Conservation (phyloP, 1,140 invertebrate genomes). For the Diachasma alloeum region DNA sequence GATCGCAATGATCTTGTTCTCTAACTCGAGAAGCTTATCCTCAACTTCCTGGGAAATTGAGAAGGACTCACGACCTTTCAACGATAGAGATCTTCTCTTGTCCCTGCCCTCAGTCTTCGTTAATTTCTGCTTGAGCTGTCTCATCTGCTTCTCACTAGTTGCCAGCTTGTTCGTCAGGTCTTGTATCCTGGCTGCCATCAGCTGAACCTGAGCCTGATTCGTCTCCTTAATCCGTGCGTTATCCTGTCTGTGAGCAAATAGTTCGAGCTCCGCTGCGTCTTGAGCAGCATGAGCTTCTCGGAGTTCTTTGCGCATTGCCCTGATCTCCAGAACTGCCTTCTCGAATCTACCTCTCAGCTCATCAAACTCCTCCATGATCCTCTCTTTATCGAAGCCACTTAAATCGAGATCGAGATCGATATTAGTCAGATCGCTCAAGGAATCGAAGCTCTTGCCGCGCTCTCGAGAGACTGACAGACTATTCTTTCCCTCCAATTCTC, state of each 20-base stretch:
- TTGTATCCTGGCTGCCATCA: constrained; percentile 85
- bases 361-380: constrained; percentile 80
- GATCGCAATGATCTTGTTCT: constrained; percentile 76
- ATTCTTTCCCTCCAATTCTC: constrained; percentile 74
- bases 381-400: constrained; percentile 76
- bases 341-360: constrained; percentile 80
- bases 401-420: constrained; percentile 80
- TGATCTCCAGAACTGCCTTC: constrained; percentile 83
- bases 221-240: constrained; percentile 73
- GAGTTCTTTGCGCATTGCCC: constrained; percentile 81
- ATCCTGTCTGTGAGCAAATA: constrained; percentile 78
- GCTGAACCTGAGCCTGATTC: constrained; percentile 76
- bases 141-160: constrained; percentile 83
- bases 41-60: constrained; percentile 83
- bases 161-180: constrained; percentile 84
- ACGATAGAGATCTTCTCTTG: constrained; percentile 79
- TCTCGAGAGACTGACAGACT: constrained; percentile 65
- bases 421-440: constrained; percentile 82
- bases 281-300: constrained; percentile 81
- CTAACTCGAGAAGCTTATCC: constrained; percentile 80
- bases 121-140: constrained; percentile 80
- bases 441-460: constrained; percentile 76
- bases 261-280: constrained; percentile 80
- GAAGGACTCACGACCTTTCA: constrained; percentile 82
- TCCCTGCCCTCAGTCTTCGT: constrained; percentile 80